These are phyloP conservation scores for Rapana venosa DNA, from an alignment of 2,888 invertebrate species.

Conservation along the genomic window DNA sequence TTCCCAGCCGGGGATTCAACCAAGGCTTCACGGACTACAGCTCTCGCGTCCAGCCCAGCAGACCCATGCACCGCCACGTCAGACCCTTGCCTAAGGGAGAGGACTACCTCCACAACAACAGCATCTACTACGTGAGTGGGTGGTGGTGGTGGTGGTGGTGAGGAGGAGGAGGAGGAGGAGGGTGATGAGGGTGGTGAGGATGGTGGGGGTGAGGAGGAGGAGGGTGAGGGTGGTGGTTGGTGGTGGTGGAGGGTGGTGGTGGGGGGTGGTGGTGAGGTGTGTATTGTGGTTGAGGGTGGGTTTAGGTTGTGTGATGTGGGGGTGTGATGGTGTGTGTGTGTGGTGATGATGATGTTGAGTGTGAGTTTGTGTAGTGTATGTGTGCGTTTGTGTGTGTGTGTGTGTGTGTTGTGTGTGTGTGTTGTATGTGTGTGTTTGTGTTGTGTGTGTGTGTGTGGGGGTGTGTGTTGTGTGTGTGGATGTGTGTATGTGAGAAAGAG, in stretches of 20 bases:
- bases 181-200: no score
- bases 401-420: constrained; percentile 15
- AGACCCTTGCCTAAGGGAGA: constrained; percentile 48
- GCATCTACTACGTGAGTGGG: constrained; percentile 61
- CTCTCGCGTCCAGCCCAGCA: constrained; percentile 46
- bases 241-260: no score
- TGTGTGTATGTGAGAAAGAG: neutral
- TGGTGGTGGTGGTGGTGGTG: neutral
- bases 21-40: constrained; percentile 48
- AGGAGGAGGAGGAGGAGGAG: no score
- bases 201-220: no score
- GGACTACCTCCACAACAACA: constrained; percentile 65
- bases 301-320: no score
- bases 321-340: no score
- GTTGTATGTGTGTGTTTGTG: neutral
- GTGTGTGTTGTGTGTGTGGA: no score
- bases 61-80: constrained; percentile 46
- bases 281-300: no score
- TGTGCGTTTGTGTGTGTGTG: neutral
- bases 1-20: constrained; percentile 29
- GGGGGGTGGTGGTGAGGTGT: no score
- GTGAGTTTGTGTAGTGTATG: neutral
- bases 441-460: neutral
- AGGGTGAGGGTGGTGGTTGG: no score
- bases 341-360: no score